Conservation (phyloP, 2,113 vertebrate species). For the Noctilio leporinus region DNA sequence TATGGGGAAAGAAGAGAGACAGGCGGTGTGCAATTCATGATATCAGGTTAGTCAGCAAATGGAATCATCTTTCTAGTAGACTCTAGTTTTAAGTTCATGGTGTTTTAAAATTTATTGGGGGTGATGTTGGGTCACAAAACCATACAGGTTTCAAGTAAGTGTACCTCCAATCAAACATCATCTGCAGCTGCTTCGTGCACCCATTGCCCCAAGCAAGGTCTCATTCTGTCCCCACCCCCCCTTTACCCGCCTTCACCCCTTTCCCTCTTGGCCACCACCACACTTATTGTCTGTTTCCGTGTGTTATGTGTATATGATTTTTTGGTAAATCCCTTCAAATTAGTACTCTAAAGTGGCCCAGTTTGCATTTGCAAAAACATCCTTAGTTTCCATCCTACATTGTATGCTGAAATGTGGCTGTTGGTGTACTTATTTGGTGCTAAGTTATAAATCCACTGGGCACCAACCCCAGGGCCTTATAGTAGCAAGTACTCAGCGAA, state of each 20-base stretch:
- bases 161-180: too few species aligned
- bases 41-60: conserved; percentile 85
- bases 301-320: too few species aligned
- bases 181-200: too few species aligned
- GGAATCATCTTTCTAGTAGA: background rate
- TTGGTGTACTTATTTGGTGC: background rate
- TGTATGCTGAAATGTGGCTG: background rate
- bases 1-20: conserved; percentile 98
- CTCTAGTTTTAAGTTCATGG: background rate
- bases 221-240: too few species aligned
- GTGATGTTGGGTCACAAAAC: too few species aligned
- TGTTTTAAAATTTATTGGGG: too few species aligned
- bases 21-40: conserved; percentile 93
- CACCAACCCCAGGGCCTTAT: background rate
- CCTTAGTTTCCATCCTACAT: background rate
- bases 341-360: background rate
- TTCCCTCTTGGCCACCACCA: too few species aligned
- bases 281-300: too few species aligned
- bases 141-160: too few species aligned
- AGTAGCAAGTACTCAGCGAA: background rate
- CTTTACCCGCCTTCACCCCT: too few species aligned
- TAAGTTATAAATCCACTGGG: background rate
- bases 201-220: too few species aligned
- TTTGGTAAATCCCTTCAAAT: too few species aligned
- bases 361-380: background rate